Base-by-base conservation (phyloP, 2,888 invertebrate genomes). In the Adelognathus sp. region DNA sequence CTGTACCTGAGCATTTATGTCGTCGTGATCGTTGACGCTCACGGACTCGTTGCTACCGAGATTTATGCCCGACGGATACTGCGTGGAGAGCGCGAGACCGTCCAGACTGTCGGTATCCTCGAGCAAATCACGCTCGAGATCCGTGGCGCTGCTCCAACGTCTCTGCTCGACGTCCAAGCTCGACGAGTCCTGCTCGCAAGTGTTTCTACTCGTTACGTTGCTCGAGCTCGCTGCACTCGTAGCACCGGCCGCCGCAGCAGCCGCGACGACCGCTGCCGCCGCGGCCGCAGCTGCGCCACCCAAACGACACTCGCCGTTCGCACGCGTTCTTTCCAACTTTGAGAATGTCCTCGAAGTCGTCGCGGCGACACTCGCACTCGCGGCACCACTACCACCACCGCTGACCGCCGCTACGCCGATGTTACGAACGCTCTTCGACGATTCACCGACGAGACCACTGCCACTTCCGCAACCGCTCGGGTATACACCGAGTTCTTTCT, bases 1-100 rank as follows among this genome's bases (percentile, higher is more conserved):
- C 90, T 96, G 96, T 79, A 96, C 96, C 90, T 96, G 96, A 31
- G 95, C 95, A 83, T 95, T 95, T 76, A 95, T 95, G 85, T 95
- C 95, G 85, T 95, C 95, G 84, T 94, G 94, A 39, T 91, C 90
- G 67, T 89, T 88, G 39, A 83, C 85, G 33, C 84, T 86, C 2
- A 82, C 87, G 14, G 81, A 70, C 18, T 81, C 84, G 21, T 81
- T 81, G 18, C 74, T 76, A 11, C 72, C 79, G 16, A 75, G 64
- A 67, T 79, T 82, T 39, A 67, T 72, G 50, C 50, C 80, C 67
- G 41, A 66, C 66, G 87, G 87, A 66, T 87, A 88, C 75, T 89
- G 89, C 2, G 87, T 82, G 64, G 90, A 89, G 29, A 90, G 81
- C 16, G 89, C 90, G 31, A 91, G 81, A 24, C 88, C 90, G 44